phyloP scores from a whole-genome alignment of 2,113 vertebrate genomes.

The Delphinus delphis region DNA sequence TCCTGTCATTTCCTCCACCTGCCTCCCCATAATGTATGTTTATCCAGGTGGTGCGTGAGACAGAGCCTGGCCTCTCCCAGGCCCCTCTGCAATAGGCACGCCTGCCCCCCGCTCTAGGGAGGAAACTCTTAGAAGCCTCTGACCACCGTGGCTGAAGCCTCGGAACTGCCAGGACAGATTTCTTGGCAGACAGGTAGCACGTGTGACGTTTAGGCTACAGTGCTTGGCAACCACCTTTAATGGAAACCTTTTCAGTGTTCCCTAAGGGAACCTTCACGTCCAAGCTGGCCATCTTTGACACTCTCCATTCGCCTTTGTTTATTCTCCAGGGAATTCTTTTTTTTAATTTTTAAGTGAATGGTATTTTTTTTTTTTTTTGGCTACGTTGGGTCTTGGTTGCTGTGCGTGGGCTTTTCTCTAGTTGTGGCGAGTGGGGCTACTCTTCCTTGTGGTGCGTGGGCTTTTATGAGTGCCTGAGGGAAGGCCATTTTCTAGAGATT shows the following conservation, averaged over 20 bases:
- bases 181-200: background rate
- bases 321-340: background rate
- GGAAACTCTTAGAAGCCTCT: background rate
- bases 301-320: background rate
- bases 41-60: background rate
- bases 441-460: too few relatives aligned
- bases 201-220: background rate
- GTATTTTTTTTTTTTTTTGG: too few relatives aligned
- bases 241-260: background rate
- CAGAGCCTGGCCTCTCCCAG: background rate
- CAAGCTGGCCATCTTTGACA: background rate
- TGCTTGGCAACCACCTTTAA: background rate
- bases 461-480: background rate
- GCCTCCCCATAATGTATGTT: background rate
- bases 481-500: background rate
- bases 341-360: too few relatives aligned
- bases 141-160: background rate
- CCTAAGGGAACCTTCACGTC: background rate
- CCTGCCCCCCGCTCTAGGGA: background rate
- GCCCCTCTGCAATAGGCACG: background rate
- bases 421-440: too few relatives aligned
- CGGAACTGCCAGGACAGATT: background rate
- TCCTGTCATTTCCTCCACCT: background rate
- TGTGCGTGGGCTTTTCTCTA: accelerated
- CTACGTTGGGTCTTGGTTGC: background rate